Evolutionary conservation across 1,140 invertebrate species (phyloP).

Genomic region (Mactra quadrangularis): DNA sequence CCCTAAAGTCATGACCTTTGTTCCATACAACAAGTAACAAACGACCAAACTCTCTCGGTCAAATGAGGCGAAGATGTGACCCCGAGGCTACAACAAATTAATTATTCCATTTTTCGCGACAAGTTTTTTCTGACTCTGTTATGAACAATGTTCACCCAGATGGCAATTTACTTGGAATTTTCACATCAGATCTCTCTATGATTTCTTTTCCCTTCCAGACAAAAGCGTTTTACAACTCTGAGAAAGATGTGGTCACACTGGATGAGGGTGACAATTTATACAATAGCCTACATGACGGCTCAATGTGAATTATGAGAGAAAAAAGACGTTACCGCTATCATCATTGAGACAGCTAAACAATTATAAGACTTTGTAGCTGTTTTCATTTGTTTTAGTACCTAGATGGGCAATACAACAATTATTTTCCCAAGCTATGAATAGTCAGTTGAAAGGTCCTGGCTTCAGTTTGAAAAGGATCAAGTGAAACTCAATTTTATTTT

Average conservation of each 20-base stretch:
- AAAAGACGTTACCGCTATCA: too few relatives aligned
- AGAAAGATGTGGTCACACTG: background rate
- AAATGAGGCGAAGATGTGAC: constrained; percentile 24
- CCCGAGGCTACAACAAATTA: constrained; percentile 12
- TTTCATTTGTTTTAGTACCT: too few relatives aligned
- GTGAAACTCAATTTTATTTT: too few relatives aligned
- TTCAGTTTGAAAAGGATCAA: too few relatives aligned
- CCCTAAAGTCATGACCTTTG: constrained; percentile 37
- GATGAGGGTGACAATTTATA: too few relatives aligned
- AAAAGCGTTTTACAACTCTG: constrained; percentile 13
- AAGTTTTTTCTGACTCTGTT: constrained; percentile 3
- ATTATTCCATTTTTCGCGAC: constrained; percentile 15
- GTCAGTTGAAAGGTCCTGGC: too few relatives aligned
- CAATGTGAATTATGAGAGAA: too few relatives aligned
- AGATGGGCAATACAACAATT: too few relatives aligned
- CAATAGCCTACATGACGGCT: too few relatives aligned
- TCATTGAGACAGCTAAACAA: too few relatives aligned
- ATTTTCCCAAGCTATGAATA: too few relatives aligned
- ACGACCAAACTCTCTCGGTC: background rate
- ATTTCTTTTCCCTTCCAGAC: constrained; percentile 24
- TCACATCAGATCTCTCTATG: constrained; percentile 19
- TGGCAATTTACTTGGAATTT: constrained; percentile 7
- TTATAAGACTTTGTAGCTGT: too few relatives aligned
- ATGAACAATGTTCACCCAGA: constrained; percentile 24
- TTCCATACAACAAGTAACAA: constrained; percentile 43